Percentiles rank a stretch among this genome's conserved stretches.
Conservation (phyloP, 2,797 vertebrate species). For the Amazona ochrocephala region DNA sequence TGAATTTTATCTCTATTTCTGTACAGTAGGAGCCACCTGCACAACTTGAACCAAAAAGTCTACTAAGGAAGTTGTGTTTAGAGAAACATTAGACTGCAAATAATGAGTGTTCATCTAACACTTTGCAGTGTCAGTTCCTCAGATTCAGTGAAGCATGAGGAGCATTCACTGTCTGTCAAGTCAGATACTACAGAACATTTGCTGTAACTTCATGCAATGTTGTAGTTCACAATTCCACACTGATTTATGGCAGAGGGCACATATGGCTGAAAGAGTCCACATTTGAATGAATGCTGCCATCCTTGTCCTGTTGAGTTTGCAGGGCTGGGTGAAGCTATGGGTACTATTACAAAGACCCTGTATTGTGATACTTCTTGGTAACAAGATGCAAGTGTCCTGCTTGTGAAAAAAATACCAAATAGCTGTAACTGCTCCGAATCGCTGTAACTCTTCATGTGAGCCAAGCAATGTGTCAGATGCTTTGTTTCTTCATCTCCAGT, state of each 20-base stretch:
- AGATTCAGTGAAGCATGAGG: rapidly evolving
- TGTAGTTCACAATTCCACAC: background rate
- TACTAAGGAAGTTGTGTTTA: background rate
- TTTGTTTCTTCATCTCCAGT: background rate
- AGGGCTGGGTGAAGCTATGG: background rate
- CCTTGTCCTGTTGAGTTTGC: background rate
- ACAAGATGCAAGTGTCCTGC: background rate
- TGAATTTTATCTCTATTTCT: background rate
- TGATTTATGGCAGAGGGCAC: background rate
- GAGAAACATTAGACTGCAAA: background rate
- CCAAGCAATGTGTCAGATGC: background rate
- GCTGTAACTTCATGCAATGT: background rate
- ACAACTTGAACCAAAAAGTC: background rate
- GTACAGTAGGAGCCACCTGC: background rate
- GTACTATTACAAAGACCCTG: background rate
- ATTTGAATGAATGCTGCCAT: background rate
- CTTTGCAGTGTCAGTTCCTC: background rate
- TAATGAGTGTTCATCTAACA: background rate
- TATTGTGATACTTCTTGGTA: background rate
- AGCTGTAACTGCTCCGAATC: background rate
- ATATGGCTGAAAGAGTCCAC: background rate
- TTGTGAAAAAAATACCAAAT: background rate
- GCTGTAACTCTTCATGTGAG: background rate
- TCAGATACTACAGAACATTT: background rate
- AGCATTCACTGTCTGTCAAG: background rate